phyloP scores from a whole-genome alignment of 2,797 vertebrate genomes.

The Platalea minor region DNA sequence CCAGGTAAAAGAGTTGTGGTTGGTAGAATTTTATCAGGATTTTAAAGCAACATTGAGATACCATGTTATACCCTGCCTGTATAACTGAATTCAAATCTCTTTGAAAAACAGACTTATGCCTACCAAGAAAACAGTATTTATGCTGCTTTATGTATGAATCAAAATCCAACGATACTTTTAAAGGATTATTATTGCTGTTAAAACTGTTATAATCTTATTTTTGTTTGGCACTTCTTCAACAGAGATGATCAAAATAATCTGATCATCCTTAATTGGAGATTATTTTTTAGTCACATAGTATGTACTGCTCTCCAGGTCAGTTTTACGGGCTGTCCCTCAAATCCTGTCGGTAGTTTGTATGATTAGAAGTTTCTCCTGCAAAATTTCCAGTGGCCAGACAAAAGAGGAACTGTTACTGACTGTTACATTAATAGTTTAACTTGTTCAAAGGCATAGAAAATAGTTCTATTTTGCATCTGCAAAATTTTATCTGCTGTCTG shows the following conservation, averaged over 20 bases:
- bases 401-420: not conserved
- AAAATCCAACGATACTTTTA: not conserved
- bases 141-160: not conserved
- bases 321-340: not conserved
- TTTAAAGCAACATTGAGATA: not conserved
- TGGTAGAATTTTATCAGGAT: not conserved
- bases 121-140: not conserved
- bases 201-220: not conserved
- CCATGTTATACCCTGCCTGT: not conserved
- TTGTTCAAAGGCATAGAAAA: not conserved
- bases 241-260: not conserved
- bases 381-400: not conserved
- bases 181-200: not conserved
- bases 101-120: not conserved
- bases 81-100: not conserved
- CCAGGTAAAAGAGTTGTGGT: not conserved
- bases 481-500: not conserved
- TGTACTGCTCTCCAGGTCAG: not conserved
- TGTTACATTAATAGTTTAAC: not conserved
- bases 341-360: not conserved
- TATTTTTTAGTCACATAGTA: not conserved
- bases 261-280: not conserved
- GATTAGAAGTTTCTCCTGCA: not conserved
- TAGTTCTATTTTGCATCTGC: not conserved
- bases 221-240: not conserved